These are phyloP conservation scores for Xylophagus ater DNA, from an alignment of 2,888 invertebrate species.

Conservation along the genomic window DNA sequence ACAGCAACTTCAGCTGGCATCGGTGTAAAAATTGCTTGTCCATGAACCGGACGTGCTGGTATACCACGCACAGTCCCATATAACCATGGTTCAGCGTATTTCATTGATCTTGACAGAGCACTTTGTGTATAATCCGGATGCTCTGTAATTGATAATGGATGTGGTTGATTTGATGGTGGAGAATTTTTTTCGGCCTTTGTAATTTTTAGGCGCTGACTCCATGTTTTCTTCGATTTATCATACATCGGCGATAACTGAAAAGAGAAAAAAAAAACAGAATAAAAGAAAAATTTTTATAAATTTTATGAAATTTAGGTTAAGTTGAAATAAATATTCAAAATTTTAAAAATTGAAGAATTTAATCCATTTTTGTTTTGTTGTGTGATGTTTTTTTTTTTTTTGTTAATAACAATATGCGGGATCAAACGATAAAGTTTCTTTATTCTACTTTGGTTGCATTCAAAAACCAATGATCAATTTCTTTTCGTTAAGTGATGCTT, in stretches of 20 bases:
- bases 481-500: too few relatives aligned
- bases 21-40: constrained; percentile 39
- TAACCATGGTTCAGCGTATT: constrained; percentile 75
- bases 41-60: constrained; percentile 39
- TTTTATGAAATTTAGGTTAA: too few relatives aligned
- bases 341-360: too few relatives aligned
- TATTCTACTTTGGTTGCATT: too few relatives aligned
- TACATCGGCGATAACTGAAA: constrained; percentile 22
- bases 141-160: constrained; percentile 21
- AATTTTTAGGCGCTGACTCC: constrained; percentile 59
- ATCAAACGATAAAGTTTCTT: too few relatives aligned
- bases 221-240: constrained; percentile 46
- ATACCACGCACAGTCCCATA: constrained; percentile 62
- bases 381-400: too few relatives aligned
- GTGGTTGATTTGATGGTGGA: constrained; percentile 25
- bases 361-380: too few relatives aligned
- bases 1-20: constrained; percentile 46
- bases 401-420: too few relatives aligned
- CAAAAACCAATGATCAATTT: too few relatives aligned
- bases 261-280: constrained; percentile 11
- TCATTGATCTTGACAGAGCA: constrained; percentile 70
- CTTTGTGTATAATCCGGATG: constrained; percentile 41
- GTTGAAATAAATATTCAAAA: too few relatives aligned
- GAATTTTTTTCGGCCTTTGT: constrained; percentile 42
- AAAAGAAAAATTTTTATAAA: not conserved